These are phyloP conservation scores for Blastomussa wellsi DNA, from an alignment of 92 coral and sea anemone species.

Conservation along the genomic window DNA sequence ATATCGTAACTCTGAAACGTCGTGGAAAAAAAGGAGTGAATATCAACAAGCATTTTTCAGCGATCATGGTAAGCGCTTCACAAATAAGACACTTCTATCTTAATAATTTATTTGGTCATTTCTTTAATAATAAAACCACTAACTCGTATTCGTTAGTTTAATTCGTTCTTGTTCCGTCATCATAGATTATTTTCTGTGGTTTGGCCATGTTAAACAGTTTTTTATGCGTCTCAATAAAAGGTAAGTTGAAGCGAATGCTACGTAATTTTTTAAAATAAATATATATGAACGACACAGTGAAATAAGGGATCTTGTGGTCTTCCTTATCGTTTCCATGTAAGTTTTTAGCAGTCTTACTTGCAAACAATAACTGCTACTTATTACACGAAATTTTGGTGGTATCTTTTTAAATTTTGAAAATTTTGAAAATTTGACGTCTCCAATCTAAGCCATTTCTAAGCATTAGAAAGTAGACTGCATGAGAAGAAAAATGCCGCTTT, in stretches of 20 bases:
- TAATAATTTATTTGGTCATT: neutral
- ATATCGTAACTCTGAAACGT: neutral
- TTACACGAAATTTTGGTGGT: too few species aligned
- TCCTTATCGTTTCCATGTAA: too few species aligned
- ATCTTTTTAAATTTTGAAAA: too few species aligned
- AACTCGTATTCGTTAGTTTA: neutral
- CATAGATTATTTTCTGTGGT: neutral
- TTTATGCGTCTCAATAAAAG: neutral
- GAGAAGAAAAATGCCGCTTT: too few species aligned
- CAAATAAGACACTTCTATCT: neutral
- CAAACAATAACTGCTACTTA: too few species aligned
- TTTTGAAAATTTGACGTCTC: too few species aligned
- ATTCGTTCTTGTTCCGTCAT: neutral
- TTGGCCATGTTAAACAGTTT: neutral
- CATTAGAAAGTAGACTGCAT: too few species aligned
- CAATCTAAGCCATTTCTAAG: too few species aligned
- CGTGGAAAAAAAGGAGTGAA: neutral
- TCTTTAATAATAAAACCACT: neutral
- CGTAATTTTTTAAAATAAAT: neutral
- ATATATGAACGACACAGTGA: neutral
- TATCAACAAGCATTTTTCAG: neutral
- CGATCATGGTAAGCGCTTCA: neutral
- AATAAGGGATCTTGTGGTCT: neutral
- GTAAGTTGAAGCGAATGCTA: neutral
- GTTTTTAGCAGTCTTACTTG: too few species aligned